Base-by-base conservation (phyloP, 2,113 vertebrate species). In the Phodopus roborovskii region DNA sequence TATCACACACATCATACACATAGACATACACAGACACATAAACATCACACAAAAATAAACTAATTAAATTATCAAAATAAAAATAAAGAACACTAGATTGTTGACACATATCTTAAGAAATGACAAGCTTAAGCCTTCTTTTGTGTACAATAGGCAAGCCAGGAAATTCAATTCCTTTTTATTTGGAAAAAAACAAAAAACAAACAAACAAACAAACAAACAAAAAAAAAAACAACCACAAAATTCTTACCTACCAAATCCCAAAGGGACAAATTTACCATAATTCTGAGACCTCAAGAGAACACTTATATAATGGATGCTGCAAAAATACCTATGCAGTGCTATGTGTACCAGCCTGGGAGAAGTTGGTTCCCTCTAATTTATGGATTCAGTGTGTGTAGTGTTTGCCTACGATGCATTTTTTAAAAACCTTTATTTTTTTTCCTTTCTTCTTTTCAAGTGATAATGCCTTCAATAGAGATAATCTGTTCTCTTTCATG, bases 401-500 rank as follows among this genome's bases (percentile, higher is more conserved):
- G 30, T 94, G 50, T 95, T 96, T 93, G 75, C 53, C 68, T 56
- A 66, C 13, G 70, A 91, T 39, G 53, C 56, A 85, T n/a, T 6
- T 94, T 75, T 68, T 94, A 81, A 88, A 39, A 88, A 39, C 15
- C 13, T 50, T 87, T 68, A 8, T 73, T 5, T 39, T 96, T 33
- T 96, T 50, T n/a, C 12, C 64, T 74, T 64, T 58, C n/a, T 88
- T 78, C 94, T 84, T 87, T 96, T 74, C 91, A 97, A 77, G 79
- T 45, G 95, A 28, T 97, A 95, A 97, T 95, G 95, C 96, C 20
- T 84, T 45, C 17, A 1, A 0, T 92, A 88, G 87, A 97, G 93
- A 97, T 94, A 84, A 97, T 78, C 90, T 95, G 94, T 60, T 53
- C 50, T 97, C 90, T 94, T 93, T 81, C 96, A 93, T 58, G n/a